Evolutionary conservation across 2,113 vertebrate species (phyloP).

Genomic region (Sorex araneus): DNA sequence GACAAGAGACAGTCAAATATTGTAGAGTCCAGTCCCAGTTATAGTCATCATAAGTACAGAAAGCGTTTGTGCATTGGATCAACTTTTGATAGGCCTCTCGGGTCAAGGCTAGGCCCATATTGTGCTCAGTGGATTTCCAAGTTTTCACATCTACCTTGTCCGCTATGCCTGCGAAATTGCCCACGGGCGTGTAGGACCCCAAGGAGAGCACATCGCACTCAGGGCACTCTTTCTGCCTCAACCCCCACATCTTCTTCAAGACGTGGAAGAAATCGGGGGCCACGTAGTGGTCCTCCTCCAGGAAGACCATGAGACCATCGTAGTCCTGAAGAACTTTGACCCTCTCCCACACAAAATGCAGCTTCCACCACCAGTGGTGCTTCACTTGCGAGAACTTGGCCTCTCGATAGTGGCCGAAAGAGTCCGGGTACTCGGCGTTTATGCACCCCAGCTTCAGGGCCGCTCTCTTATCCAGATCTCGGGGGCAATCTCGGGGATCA

Average conservation of each 20-base stretch:
- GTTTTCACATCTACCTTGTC: conserved; percentile 97
- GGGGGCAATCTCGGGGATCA: conserved; percentile 96
- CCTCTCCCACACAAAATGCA: conserved; percentile 98
- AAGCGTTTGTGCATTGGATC: conserved; percentile 95
- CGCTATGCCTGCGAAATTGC: conserved; percentile 92
- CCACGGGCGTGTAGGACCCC: conserved; percentile 93
- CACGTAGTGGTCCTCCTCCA: conserved; percentile 98
- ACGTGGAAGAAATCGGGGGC: conserved; percentile 96
- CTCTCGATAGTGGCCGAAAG: conserved; percentile 98
- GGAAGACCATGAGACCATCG: conserved; percentile 93
- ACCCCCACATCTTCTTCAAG: conserved; percentile 92
- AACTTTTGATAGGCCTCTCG: conserved; percentile 95
- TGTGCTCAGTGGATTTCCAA: conserved; percentile 99
- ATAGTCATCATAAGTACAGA: conserved; percentile 99
- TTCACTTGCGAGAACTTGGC: conserved; percentile 98
- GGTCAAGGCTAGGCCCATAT: conserved; percentile 97
- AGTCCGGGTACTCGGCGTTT: conserved; percentile 97
- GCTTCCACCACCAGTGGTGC: conserved; percentile 99
- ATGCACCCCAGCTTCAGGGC: conserved; percentile 96
- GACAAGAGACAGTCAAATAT: conserved; percentile 95
- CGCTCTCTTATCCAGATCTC: conserved; percentile 94
- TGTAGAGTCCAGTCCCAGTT: conserved; percentile 99
- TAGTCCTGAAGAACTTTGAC: conserved; percentile 92
- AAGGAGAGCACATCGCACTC: conserved; percentile 96
- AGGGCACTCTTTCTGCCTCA: conserved; percentile 92